Percentiles rank a stretch among this genome's conserved stretches.
These are phyloP conservation scores for Eretmocerus hayati DNA, from an alignment of 2,888 invertebrate genomes.

Conservation along the genomic window DNA sequence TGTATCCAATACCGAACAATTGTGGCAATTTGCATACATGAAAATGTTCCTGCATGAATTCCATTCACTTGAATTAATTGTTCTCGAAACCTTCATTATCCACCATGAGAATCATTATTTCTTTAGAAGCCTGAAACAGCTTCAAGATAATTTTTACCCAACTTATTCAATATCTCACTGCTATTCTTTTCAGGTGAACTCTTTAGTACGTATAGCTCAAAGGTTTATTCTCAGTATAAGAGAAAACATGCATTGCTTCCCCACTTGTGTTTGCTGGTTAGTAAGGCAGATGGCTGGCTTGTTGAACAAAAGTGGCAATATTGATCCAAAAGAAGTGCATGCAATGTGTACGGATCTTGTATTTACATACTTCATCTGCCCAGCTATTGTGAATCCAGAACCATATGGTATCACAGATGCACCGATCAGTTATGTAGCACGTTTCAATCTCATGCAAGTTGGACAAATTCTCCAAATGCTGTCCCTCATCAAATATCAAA, in stretches of 20 bases:
- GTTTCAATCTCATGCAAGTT: constrained; percentile 84
- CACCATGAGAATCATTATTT: no score
- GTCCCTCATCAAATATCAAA: constrained; percentile 77
- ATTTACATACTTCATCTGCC: constrained; percentile 89
- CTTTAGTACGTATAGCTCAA: constrained; percentile 70
- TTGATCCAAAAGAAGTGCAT: constrained; percentile 54
- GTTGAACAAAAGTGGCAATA: constrained; percentile 55
- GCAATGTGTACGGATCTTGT: constrained; percentile 87
- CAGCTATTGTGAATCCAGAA: constrained; percentile 94
- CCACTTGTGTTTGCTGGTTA: constrained; percentile 83
- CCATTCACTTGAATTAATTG: no score
- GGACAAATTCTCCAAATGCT: constrained; percentile 90
- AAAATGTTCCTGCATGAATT: no score
- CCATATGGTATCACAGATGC: constrained; percentile 90
- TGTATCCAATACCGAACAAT: no score
- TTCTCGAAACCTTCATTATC: no score
- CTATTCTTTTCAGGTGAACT: constrained; percentile 44
- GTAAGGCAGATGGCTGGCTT: constrained; percentile 76
- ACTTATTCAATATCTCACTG: no score
- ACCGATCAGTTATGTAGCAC: constrained; percentile 81
- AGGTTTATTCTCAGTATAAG: constrained; percentile 76
- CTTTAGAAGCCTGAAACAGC: no score
- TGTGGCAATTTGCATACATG: no score
- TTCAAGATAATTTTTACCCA: no score
- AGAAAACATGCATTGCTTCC: constrained; percentile 84